phyloP scores from a whole-genome alignment of 2,797 vertebrate species.

The Craterocephalus amniculus region DNA sequence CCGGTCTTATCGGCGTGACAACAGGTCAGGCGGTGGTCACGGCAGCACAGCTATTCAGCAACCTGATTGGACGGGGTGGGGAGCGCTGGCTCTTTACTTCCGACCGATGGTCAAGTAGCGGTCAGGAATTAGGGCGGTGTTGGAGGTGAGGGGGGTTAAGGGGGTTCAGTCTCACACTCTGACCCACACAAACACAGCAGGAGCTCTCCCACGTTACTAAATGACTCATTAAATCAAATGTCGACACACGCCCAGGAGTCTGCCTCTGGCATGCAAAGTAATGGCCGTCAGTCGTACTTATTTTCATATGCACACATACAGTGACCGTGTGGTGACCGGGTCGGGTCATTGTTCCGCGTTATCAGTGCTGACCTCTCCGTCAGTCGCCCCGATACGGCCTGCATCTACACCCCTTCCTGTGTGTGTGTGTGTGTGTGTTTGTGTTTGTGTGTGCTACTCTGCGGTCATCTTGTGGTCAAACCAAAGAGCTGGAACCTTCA shows the following conservation, averaged over 20 bases:
- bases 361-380: constrained; percentile 69
- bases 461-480: constrained; percentile 63
- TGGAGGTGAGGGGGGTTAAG: constrained; percentile 37
- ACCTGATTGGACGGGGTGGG: constrained; percentile 56
- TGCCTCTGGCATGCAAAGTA: background rate
- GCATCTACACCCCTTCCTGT: constrained; percentile 72
- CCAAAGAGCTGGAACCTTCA: constrained; percentile 26
- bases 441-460: constrained; percentile 28
- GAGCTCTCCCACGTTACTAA: constrained; percentile 15
- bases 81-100: constrained; percentile 35
- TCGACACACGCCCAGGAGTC: background rate
- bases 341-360: constrained; percentile 78
- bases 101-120: constrained; percentile 63
- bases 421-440: constrained; percentile 58
- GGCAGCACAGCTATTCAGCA: constrained; percentile 36
- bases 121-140: constrained; percentile 47
- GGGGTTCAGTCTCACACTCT: constrained; percentile 5
- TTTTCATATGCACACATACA: constrained; percentile 12
- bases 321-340: constrained; percentile 62
- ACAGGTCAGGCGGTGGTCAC: constrained; percentile 71
- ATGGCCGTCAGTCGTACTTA: background rate
- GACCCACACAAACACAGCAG: constrained; percentile 17
- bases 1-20: constrained; percentile 68
- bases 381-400: constrained; percentile 60
- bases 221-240: constrained; percentile 5